Conservation (phyloP, 2,888 invertebrate species). For the Harpalus rufipes region DNA sequence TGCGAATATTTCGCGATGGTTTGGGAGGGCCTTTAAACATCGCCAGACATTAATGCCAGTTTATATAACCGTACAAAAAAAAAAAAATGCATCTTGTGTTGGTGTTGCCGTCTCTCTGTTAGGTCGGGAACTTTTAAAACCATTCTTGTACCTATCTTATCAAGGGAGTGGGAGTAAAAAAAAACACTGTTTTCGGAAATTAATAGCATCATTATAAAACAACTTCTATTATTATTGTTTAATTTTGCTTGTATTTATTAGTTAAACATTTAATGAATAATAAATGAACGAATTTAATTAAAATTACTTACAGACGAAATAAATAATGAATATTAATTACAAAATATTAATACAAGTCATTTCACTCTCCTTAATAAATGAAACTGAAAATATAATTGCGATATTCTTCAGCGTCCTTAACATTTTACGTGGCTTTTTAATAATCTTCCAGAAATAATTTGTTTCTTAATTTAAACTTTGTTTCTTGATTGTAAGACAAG, state of each 20-base stretch:
- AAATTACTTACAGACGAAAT: background rate
- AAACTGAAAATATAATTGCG: background rate
- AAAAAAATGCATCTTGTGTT: too few species aligned
- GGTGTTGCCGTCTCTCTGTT: too few species aligned
- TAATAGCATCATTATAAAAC: background rate
- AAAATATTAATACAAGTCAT: background rate
- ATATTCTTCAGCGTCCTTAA: background rate
- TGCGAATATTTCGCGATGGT: too few species aligned
- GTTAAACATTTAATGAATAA: background rate
- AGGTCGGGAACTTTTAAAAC: too few species aligned
- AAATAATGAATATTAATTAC: conserved; percentile 4
- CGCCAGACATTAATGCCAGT: too few species aligned
- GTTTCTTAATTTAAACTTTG: conserved; percentile 55
- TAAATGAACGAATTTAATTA: background rate
- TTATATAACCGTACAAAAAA: too few species aligned
- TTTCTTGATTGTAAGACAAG: background rate
- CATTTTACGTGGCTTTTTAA: background rate
- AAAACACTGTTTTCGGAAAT: background rate
- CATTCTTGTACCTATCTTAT: too few species aligned
- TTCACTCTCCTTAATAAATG: background rate
- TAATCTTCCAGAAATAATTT: conserved; percentile 29
- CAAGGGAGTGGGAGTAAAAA: background rate
- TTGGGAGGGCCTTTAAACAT: too few species aligned
- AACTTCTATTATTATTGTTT: background rate
- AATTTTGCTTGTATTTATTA: background rate